Conservation (phyloP, 2,113 vertebrate species). For the Spea multiplicata region DNA sequence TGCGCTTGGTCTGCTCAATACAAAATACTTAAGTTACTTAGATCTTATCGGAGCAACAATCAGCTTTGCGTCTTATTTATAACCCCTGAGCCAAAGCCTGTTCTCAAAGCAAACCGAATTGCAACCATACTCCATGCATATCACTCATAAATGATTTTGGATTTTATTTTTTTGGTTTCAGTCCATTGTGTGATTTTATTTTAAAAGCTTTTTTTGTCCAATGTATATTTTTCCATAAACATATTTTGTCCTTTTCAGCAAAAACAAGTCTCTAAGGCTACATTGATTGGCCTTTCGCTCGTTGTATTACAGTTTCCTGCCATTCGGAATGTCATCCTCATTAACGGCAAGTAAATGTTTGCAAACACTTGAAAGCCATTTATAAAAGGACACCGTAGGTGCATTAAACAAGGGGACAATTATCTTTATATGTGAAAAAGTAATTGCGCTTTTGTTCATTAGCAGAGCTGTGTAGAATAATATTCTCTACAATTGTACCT, state of each 20-base stretch:
- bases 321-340: slow-evolving; percentile 29
- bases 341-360: slow-evolving; percentile 26
- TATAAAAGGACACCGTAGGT: slow-evolving; percentile 18
- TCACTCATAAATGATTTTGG: too few species aligned
- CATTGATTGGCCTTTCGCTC: slow-evolving; percentile 12
- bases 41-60: too few species aligned
- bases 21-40: too few species aligned
- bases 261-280: slow-evolving; percentile 15
- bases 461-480: neutral
- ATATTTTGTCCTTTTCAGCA: neutral
- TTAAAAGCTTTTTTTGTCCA: neutral
- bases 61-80: too few species aligned
- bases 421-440: slow-evolving; percentile 1
- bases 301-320: slow-evolving; percentile 11
- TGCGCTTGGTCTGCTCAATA: too few species aligned
- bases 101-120: too few species aligned
- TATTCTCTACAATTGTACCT: neutral
- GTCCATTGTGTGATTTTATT: too few species aligned
- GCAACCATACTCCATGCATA: too few species aligned
- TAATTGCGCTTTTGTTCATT: slow-evolving; percentile 1
- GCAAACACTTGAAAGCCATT: slow-evolving; percentile 16
- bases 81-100: too few species aligned
- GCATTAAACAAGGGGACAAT: slow-evolving; percentile 17
- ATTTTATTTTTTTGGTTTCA: too few species aligned
- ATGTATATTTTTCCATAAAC: neutral